Evolutionary conservation across 2,888 invertebrate species (phyloP), one percentile per base, ranked within the genome.

Genomic region (Chesias legatella): DNA sequence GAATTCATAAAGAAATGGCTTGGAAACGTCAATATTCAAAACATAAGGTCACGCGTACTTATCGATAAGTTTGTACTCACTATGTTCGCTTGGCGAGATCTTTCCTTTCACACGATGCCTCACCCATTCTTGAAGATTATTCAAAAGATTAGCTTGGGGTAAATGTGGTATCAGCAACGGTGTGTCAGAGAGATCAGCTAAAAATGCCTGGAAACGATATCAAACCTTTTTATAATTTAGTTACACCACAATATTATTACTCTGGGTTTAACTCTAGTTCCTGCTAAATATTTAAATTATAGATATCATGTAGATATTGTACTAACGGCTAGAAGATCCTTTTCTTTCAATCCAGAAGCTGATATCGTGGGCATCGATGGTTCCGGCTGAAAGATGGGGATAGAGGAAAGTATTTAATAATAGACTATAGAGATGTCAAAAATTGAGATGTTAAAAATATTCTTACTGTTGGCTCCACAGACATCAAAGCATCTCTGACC

Each of bases 141-240:
- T 75, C 10, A 86, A 58, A 7, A 68, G 56, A 49, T 73, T 67
- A 0, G 83, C 79, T 57, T 80, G 53, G 11, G 86, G 86, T 30
- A 86, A 67, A 57, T 86, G 86, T 1, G 86, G 86, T 28, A 83
- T 81, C 8, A 85, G 44, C 9, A 86, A 64, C 0, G 79, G 68
- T 1, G 78, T 70, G 7, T 78, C 64, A 0, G 79, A 67, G 9
- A 86, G 51, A 51, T 86, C 85, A 2, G 75, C 79, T 39, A 86
- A 56, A 44, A 85, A 73, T 4, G 79, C 73, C 86, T 86, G 60
- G 4, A n/a, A 3, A n/a, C 22, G 11, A 9, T 1, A 28, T 20
- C 10, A 8, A 17, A 8, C 8, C 22, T 25, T n/a, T 20, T 9
- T 11, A 13, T n/a, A n/a, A n/a, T n/a, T n/a, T n/a, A n/a, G n/a